Conservation (phyloP, 2,113 vertebrate species). For the Brevimyrus niger region DNA sequence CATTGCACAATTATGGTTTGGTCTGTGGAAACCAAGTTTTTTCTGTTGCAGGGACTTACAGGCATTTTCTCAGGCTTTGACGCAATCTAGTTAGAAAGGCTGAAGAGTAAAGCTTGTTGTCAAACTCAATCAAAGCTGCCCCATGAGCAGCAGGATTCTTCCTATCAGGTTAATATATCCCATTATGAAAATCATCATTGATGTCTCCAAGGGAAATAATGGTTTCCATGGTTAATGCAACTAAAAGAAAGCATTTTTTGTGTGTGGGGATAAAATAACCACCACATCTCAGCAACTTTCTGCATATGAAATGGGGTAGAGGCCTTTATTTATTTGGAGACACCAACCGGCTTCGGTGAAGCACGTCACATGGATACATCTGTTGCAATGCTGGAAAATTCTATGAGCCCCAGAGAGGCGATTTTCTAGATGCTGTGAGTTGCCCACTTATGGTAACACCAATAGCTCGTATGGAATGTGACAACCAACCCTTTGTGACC, state of each 20-base stretch:
- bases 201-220: not conserved
- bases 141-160: not conserved
- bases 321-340: not conserved
- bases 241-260: not conserved
- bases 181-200: constrained; percentile 12
- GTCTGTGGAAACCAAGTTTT: not conserved
- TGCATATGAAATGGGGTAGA: not conserved
- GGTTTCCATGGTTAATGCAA: not conserved
- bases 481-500: not conserved
- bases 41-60: not conserved
- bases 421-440: not conserved
- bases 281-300: not conserved
- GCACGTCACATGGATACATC: not conserved
- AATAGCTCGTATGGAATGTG: not conserved
- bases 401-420: not conserved
- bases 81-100: not conserved
- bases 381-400: not conserved
- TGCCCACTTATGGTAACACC: not conserved
- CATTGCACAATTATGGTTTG: not conserved
- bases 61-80: not conserved
- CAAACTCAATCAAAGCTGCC: not conserved
- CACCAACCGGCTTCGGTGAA: not conserved
- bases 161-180: not conserved
- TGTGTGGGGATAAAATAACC: not conserved
- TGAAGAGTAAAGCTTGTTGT: not conserved